phyloP scores from a whole-genome alignment of 1,140 invertebrate genomes.

The Drosophila sulfurigaster region DNA sequence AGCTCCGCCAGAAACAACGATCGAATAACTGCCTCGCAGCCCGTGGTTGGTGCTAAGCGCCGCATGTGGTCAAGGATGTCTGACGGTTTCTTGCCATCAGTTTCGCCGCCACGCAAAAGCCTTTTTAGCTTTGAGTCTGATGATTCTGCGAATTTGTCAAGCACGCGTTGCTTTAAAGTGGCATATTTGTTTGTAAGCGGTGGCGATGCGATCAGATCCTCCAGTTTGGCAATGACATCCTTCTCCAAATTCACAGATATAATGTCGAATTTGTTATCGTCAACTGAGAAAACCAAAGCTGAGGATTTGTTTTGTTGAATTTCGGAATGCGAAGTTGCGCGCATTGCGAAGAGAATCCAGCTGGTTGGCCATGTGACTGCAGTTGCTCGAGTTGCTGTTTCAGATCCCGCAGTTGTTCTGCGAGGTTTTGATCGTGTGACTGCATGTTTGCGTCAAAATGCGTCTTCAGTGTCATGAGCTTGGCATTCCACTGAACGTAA shows the following conservation, averaged over 20 bases:
- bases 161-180: neutral
- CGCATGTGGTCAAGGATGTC: neutral
- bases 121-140: constrained; percentile 2
- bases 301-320: neutral
- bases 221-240: constrained; percentile 4
- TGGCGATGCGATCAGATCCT: too few species aligned
- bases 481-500: neutral
- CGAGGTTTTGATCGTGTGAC: neutral
- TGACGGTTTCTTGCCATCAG: neutral
- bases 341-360: too few species aligned
- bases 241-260: constrained; percentile 11
- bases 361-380: too few species aligned
- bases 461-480: neutral
- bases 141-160: constrained; percentile 1
- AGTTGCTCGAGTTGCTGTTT: too few species aligned
- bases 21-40: neutral
- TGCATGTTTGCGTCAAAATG: neutral
- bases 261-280: constrained; percentile 11
- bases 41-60: neutral
- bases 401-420: too few species aligned
- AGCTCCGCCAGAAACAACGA: too few species aligned
- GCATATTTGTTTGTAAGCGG: neutral
- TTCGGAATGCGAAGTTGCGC: too few species aligned
- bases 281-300: constrained; percentile 11
- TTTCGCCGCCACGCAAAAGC: constrained; percentile 6